phyloP scores from a whole-genome alignment of 2,888 invertebrate genomes.

The Monopis laevigella region DNA sequence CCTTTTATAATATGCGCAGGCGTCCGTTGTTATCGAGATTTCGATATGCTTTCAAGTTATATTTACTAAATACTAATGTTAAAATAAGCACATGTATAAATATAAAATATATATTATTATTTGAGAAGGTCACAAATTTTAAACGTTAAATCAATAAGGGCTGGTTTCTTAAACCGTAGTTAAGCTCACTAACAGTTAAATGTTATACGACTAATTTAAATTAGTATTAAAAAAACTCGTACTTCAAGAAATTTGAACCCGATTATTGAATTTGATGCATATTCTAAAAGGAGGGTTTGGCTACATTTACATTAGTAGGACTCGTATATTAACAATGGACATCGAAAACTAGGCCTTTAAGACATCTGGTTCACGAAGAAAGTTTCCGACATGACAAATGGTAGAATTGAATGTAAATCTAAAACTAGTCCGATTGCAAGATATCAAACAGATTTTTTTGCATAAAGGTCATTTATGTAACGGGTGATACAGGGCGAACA shows the following conservation, averaged over 20 bases:
- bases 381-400: slow-evolving; percentile 30
- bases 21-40: not conserved
- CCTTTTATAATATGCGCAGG: slow-evolving; percentile 42
- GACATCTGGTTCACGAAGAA: not conserved
- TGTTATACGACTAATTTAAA: too few relatives aligned
- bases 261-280: slow-evolving; percentile 25
- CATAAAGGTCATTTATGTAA: too few relatives aligned
- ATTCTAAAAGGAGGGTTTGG: slow-evolving; percentile 48
- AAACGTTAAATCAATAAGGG: too few relatives aligned
- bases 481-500: too few relatives aligned
- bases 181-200: too few relatives aligned
- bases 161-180: too few relatives aligned
- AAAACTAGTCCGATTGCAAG: slow-evolving; percentile 65
- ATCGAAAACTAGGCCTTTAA: not conserved
- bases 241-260: too few relatives aligned
- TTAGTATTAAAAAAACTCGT: too few relatives aligned
- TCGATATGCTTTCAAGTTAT: slow-evolving; percentile 3
- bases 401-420: slow-evolving; percentile 29
- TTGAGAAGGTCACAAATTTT: slow-evolving; percentile 5
- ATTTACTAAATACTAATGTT: slow-evolving; percentile 3
- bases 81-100: slow-evolving; percentile 13
- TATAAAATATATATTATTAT: slow-evolving; percentile 11
- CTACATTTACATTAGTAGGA: slow-evolving; percentile 46
- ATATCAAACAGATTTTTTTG: slow-evolving; percentile 49
- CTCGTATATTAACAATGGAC: not conserved